Evolutionary conservation across 2,888 invertebrate genomes (phyloP).

Genomic region (Mythimna loreyi): DNA sequence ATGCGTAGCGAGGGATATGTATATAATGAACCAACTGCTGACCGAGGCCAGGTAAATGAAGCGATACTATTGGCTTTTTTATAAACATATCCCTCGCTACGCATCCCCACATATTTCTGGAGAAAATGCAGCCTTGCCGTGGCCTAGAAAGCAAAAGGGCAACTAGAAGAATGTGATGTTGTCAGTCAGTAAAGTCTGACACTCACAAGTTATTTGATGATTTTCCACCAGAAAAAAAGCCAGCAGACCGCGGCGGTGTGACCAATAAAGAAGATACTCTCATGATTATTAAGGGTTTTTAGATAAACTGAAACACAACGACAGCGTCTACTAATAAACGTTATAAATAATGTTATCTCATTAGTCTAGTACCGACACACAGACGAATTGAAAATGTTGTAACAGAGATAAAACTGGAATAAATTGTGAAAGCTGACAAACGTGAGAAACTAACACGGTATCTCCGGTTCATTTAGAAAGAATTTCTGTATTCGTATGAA

Average conservation of each 20-base stretch:
- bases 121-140: too few relatives aligned
- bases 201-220: too few relatives aligned
- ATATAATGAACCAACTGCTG: too few relatives aligned
- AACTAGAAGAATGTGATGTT: too few relatives aligned
- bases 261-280: not conserved
- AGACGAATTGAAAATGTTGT: conserved; percentile 60
- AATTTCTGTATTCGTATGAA: conserved; percentile 49
- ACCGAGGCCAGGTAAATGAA: too few relatives aligned
- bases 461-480: conserved; percentile 55
- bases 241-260: not conserved
- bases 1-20: too few relatives aligned
- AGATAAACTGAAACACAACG: conserved; percentile 14
- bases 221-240: too few relatives aligned
- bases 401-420: conserved; percentile 62
- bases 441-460: conserved; percentile 58
- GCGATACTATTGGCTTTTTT: too few relatives aligned
- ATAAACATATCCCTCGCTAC: too few relatives aligned
- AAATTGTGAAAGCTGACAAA: conserved; percentile 64
- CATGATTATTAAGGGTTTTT: conserved; percentile 9
- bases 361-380: conserved; percentile 44
- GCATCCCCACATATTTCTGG: too few relatives aligned
- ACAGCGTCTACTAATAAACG: conserved; percentile 33
- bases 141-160: too few relatives aligned
- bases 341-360: conserved; percentile 53
- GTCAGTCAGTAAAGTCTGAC: too few relatives aligned